These are phyloP conservation scores for Tinea trinotella DNA, from an alignment of 2,888 invertebrate genomes.

Conservation along the genomic window DNA sequence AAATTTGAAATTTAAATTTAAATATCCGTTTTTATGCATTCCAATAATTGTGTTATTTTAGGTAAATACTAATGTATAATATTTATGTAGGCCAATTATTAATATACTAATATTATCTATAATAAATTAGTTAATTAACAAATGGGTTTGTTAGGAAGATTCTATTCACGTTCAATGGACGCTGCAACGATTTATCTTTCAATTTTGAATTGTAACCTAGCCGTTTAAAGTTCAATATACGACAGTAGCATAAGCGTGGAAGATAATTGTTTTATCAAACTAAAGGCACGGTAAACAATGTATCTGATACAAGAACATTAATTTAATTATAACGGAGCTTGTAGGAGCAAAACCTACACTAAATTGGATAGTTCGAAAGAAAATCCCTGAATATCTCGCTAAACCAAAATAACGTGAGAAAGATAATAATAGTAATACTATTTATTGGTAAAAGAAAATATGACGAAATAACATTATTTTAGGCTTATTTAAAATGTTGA, in stretches of 20 bases:
- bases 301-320: constrained; percentile 10
- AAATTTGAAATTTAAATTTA: too few species aligned
- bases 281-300: neutral
- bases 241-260: neutral
- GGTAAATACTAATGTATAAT: too few species aligned
- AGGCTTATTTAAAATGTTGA: too few species aligned
- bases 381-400: too few species aligned
- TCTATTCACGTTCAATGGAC: constrained; percentile 1
- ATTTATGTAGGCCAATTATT: too few species aligned
- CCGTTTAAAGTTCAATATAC: neutral
- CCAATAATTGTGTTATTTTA: too few species aligned
- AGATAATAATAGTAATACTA: too few species aligned
- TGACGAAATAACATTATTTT: too few species aligned
- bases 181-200: neutral
- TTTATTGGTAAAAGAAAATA: too few species aligned
- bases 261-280: constrained; percentile 12
- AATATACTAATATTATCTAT: too few species aligned
- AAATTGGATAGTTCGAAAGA: neutral
- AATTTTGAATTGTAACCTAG: neutral
- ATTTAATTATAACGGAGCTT: constrained; percentile 10
- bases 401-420: too few species aligned
- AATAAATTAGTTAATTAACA: neutral
- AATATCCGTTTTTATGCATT: too few species aligned
- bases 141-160: neutral
- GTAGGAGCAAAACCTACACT: neutral